Base-by-base conservation (phyloP, 2,888 invertebrate species). In the Linnaemya vulpina region DNA sequence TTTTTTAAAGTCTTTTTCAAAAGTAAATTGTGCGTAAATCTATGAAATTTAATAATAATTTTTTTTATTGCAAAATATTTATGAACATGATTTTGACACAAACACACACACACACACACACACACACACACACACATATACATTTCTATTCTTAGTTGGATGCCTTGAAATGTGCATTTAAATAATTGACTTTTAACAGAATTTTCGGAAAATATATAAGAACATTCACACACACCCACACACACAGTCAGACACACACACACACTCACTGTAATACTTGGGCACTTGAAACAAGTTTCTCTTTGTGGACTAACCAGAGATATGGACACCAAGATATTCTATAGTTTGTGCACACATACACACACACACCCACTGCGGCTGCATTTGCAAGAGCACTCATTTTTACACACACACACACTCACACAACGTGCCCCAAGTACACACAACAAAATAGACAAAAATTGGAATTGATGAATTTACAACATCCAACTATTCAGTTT, bases 21-120 rank as follows among this genome's bases (percentile, higher is more conserved):
- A 49, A 73, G 20, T 58, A 25, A 65, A 79, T 73, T 79, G 79
- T 79, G 73, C 65, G 73, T 79, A 71, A 79, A 55, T 65, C 8
- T 67, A 38, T 49, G 35, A 58, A 40, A 53, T 63, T 70, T 62
- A 40, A 55, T 30, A 38, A 0, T 62, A 11, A 17, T 75, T 25
- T 53, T 13, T 20, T 70, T n/a, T 38, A 15, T 5, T 63, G 4
- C 7, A 20, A 4, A n/a, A 76, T 35, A 58, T 46, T 49, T 20
- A 13, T 40, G 20, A 38, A 17, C 17, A n/a, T 60, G 58, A 40
- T 38, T 55, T 71, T 71, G 55, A 65, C 73, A 79, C 46, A 65
- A n/a, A n/a, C n/a, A n/a, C n/a, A n/a, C n/a, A n/a, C n/a, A n/a
- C n/a, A n/a, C n/a, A n/a, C n/a, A n/a, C n/a, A n/a, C n/a, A n/a